Percentiles rank a stretch among this genome's conserved stretches.
Evolutionary conservation across 2,113 vertebrate genomes (phyloP).

Genomic region (Holacanthus passer): DNA sequence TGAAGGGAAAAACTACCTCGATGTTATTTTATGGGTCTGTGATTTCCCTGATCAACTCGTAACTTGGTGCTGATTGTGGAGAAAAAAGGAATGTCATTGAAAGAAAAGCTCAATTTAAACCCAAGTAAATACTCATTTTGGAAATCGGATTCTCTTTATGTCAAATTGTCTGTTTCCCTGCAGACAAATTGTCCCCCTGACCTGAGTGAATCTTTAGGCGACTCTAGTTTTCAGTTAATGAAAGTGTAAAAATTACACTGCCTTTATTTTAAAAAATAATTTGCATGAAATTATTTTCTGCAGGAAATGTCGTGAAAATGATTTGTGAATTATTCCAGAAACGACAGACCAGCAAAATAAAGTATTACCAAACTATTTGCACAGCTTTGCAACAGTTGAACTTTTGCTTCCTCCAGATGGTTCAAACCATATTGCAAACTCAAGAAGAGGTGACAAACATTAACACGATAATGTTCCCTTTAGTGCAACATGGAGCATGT

Average conservation of each 20-base stretch:
- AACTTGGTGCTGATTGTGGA: neutral
- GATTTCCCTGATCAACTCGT: neutral
- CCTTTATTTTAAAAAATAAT: neutral
- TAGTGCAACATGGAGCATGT: neutral
- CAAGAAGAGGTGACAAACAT: neutral
- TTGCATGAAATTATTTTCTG: neutral
- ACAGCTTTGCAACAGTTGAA: neutral
- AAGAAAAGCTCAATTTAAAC: neutral
- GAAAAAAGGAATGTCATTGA: neutral
- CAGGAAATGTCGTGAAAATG: neutral
- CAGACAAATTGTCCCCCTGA: neutral
- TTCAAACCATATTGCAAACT: neutral
- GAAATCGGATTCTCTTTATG: neutral
- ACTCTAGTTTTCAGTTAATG: neutral
- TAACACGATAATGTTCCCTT: neutral
- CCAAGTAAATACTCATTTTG: neutral
- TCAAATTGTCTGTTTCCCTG: neutral
- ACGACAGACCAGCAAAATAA: neutral
- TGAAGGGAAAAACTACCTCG: too few species aligned
- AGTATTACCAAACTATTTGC: neutral
- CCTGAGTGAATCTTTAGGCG: neutral
- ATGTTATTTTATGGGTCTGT: too few species aligned
- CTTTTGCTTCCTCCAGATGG: neutral
- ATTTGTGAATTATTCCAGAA: neutral
- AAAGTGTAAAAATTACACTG: neutral